Evolutionary conservation across 2,888 invertebrate genomes (phyloP).

Genomic region (Drosophila affinis): DNA sequence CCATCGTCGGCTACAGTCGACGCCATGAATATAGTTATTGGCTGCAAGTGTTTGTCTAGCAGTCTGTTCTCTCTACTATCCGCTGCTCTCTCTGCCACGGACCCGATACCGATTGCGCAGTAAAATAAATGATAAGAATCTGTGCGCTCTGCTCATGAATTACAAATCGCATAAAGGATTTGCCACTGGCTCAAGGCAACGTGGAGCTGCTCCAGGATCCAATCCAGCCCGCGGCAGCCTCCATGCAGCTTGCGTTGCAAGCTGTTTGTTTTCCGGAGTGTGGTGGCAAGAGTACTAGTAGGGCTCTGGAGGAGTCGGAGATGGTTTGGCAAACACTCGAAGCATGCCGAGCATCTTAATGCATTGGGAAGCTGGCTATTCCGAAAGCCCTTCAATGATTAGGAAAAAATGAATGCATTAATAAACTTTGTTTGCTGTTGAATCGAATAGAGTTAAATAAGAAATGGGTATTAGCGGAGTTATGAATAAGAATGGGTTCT

Average conservation of each 20-base stretch:
- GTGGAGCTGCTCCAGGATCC: conserved; percentile 9
- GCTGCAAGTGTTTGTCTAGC: conserved; percentile 40
- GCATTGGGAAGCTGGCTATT: conserved; percentile 27
- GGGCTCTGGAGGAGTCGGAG: conserved; percentile 2
- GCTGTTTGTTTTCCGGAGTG: conserved; percentile 29
- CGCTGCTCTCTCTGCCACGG: conserved; percentile 13
- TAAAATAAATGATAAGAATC: conserved; percentile 79
- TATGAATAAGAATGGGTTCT: background rate
- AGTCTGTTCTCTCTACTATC: conserved; percentile 17
- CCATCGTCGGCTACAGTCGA: conserved; percentile 48
- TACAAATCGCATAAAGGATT: conserved; percentile 80
- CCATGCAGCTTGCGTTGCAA: conserved; percentile 42
- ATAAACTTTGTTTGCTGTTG: conserved; percentile 25
- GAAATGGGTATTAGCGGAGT: background rate
- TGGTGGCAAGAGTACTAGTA: conserved; percentile 15
- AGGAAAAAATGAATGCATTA: conserved; percentile 49
- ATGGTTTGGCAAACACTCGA: conserved; percentile 24
- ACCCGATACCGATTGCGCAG: conserved; percentile 67
- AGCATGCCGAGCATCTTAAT: conserved; percentile 48
- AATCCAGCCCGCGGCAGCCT: background rate
- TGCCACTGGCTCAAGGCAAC: conserved; percentile 62
- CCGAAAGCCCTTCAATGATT: conserved; percentile 39
- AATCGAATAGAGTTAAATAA: background rate
- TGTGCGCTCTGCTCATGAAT: conserved; percentile 76
- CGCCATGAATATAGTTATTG: conserved; percentile 74